A percentile compares a stretch with the other conserved stretches of the same genome.
Conservation (phyloP, 1,140 invertebrate species). For the Akabosia matsudoensis region DNA sequence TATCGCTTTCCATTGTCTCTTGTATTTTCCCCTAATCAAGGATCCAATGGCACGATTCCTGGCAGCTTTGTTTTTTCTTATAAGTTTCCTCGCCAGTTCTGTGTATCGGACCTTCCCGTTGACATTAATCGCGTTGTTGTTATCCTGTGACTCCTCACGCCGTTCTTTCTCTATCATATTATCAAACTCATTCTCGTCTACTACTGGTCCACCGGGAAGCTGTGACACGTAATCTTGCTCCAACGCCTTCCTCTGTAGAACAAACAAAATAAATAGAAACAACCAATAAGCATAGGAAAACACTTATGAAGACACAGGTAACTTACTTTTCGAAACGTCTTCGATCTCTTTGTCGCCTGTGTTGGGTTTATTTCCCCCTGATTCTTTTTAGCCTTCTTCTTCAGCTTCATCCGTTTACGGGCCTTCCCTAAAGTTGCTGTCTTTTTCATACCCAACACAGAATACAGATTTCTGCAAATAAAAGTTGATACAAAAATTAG, state of each 20-base stretch:
- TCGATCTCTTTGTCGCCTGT: too few relatives aligned
- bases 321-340: too few relatives aligned
- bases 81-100: neutral
- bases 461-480: constrained; percentile 33
- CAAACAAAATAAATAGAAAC: neutral
- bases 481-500: constrained; percentile 35
- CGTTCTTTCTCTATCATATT: neutral
- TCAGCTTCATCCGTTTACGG: neutral
- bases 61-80: neutral
- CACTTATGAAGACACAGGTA: too few relatives aligned
- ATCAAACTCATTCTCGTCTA: neutral
- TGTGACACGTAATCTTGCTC: neutral
- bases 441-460: neutral
- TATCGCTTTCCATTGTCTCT: neutral
- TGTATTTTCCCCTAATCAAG: too few relatives aligned
- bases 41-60: too few relatives aligned
- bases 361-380: neutral
- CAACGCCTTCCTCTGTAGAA: neutral
- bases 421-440: neutral
- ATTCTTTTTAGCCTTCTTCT: neutral
- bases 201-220: neutral
- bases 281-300: too few relatives aligned
- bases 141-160: neutral
- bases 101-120: too few relatives aligned
- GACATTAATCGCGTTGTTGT: too few relatives aligned